phyloP scores from a whole-genome alignment of 1,140 invertebrate genomes.

The Vanessa atalanta region DNA sequence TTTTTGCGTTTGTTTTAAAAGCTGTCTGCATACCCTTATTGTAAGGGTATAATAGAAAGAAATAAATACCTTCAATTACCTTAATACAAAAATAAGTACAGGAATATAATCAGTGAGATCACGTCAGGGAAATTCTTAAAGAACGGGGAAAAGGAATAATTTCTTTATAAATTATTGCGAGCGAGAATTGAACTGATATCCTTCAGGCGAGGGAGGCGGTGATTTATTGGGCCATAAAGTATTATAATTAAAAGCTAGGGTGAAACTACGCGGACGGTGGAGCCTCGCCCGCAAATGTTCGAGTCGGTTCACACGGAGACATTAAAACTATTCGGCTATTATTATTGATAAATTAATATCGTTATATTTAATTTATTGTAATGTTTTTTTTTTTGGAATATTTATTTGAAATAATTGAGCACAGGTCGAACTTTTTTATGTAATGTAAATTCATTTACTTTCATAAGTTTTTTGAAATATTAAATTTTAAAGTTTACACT shows the following conservation, averaged over 20 bases:
- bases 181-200: constrained; percentile 77
- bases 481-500: too few species aligned
- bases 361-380: not conserved
- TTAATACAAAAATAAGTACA: not conserved
- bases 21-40: too few species aligned
- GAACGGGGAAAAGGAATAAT: constrained; percentile 62
- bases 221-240: constrained; percentile 82
- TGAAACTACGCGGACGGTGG: constrained; percentile 69
- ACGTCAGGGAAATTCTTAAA: constrained; percentile 42
- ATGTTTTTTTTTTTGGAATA: not conserved
- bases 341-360: not conserved
- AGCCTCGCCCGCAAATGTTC: constrained; percentile 47
- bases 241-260: constrained; percentile 82
- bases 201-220: constrained; percentile 57
- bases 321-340: constrained; percentile 2
- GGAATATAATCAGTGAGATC: constrained; percentile 21
- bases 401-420: too few species aligned
- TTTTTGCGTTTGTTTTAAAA: too few species aligned
- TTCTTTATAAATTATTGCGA: constrained; percentile 75
- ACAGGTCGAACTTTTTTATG: too few species aligned
- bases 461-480: too few species aligned
- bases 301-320: constrained; percentile 24
- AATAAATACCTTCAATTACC: not conserved
- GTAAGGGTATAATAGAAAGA: not conserved
- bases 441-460: too few species aligned